These are phyloP conservation scores for Seira musarum DNA, from an alignment of 2,888 invertebrate genomes.

Conservation along the genomic window DNA sequence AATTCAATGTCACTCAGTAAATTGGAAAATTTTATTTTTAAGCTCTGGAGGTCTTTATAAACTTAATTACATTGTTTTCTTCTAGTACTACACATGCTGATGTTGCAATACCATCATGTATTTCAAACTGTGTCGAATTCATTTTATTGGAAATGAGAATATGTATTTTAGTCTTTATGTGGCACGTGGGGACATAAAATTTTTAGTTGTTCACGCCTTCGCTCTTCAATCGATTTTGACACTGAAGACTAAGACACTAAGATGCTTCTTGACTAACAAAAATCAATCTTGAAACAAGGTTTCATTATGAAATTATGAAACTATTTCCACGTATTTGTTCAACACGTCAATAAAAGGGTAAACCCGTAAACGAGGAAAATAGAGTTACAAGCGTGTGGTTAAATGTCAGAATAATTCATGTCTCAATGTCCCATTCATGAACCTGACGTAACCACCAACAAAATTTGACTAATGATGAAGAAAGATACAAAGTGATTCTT, in stretches of 20 bases:
- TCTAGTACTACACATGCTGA: background rate
- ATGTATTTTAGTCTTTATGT: background rate
- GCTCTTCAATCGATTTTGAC: too few relatives aligned
- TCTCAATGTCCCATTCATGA: background rate
- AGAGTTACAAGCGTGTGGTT: too few relatives aligned
- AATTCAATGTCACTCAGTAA: background rate
- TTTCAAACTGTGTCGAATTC: background rate
- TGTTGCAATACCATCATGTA: background rate
- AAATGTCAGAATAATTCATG: background rate
- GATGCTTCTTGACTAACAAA: background rate
- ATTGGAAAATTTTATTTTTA: background rate
- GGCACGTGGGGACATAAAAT: background rate
- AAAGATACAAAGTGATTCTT: background rate
- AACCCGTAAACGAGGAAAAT: too few relatives aligned
- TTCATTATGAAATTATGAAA: background rate
- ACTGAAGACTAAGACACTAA: background rate
- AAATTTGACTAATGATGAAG: background rate
- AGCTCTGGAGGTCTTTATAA: too few relatives aligned
- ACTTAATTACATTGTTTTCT: constrained; percentile 20
- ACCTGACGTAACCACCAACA: background rate
- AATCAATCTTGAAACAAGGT: too few relatives aligned
- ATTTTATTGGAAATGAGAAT: background rate
- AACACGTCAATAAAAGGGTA: too few relatives aligned
- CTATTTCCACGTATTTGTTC: background rate
- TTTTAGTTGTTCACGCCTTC: background rate